Evolutionary conservation across 2,888 invertebrate genomes (phyloP).

Genomic region (Linnaemya tessellans): DNA sequence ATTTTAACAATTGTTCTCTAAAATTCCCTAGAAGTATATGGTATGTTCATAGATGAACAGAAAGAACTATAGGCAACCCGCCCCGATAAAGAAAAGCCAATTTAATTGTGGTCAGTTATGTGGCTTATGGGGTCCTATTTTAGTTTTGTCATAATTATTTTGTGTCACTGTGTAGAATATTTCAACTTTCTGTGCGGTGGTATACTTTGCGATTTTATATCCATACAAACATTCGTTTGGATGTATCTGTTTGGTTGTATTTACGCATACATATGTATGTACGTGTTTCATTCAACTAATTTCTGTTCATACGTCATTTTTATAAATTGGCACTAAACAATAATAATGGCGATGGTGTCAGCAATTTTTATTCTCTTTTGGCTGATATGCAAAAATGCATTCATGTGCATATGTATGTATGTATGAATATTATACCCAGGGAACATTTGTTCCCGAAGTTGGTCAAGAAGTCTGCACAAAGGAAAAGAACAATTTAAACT

Average conservation of each 20-base stretch:
- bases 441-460: neutral
- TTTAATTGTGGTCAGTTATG: neutral
- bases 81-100: no score
- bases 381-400: slow-evolving; percentile 26
- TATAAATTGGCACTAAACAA: slow-evolving; percentile 61
- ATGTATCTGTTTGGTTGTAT: neutral
- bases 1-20: no score
- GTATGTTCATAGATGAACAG: no score
- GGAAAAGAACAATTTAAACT: no score
- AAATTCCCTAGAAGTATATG: no score
- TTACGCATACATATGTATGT: slow-evolving; percentile 33
- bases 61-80: no score
- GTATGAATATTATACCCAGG: neutral
- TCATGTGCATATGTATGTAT: neutral
- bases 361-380: slow-evolving; percentile 35
- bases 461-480: no score
- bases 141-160: neutral
- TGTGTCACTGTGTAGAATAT: no score
- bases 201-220: no score
- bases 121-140: no score
- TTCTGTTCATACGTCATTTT: slow-evolving; percentile 72
- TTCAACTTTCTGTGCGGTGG: no score
- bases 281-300: slow-evolving; percentile 74
- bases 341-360: slow-evolving; percentile 60
- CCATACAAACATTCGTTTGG: neutral